Base-by-base conservation (phyloP, 2,113 vertebrate genomes). In the Entosphenus tridentatus region DNA sequence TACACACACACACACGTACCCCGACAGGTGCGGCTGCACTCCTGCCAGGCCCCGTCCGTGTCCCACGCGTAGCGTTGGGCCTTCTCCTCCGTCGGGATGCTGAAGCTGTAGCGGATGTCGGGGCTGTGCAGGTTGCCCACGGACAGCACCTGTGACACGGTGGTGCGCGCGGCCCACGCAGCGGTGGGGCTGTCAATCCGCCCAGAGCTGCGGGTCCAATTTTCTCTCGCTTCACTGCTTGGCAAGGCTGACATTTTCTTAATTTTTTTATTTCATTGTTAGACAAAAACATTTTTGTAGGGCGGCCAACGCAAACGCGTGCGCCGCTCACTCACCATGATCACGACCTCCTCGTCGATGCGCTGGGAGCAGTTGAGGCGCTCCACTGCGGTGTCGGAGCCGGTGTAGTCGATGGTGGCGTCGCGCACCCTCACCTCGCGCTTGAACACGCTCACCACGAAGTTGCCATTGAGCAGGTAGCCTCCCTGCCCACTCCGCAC, bases 401-500 rank as follows among this genome's bases (percentile, higher is more conserved):
- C 93, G 0, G 89, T 97, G 80, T 98, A 98, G 74, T 98, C 93
- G 3, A 98, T 83, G 71, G 95, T 72, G n/a, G 85, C 81, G 67
- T 82, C 88, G 72, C 88, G 88, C 70, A 96, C 77, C 77, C 84
- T 93, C 74, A 98, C 88, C 86, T 98, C 92, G 83, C 84, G 89
- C 86, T 95, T 98, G 80, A 95, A 93, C 93, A 97, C 96, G 73
- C 87, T 93, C 80, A 98, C 92, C 72, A 97, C 88, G 76, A 90
- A 98, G 76, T 95, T 85, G 74, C 93, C 93, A 71, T 98, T 98
- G 67, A 98, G 83, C 78, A 97, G 83, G 82, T 87, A 97, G 78
- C 91, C 93, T 73, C 85, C 89, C 74, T 81, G 83, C 75, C 85
- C 86, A 78, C 84, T 89, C 73, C 92, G 86, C 77, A 96, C 82